Base-by-base conservation (phyloP, 2,888 invertebrate genomes). In the Xylota sylvarum region DNA sequence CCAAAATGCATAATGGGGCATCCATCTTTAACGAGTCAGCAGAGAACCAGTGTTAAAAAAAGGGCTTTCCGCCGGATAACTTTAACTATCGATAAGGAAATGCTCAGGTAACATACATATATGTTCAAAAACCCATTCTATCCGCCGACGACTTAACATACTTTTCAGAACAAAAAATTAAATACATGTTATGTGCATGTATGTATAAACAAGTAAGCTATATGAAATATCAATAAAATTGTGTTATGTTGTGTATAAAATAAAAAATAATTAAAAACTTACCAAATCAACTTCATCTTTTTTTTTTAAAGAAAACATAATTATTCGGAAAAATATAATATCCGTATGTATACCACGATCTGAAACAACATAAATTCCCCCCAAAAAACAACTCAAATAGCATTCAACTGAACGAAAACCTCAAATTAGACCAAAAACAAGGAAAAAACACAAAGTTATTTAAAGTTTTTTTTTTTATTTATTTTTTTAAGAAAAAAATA, bases 401-500 rank as follows among this genome's bases (percentile, higher is more conserved):
- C 70, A 58, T 64, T n/a, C 37, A 74, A 80, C 48, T 17, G 40
- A 80, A 73, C 48, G 10, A 23, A 50, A 37, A 37, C 23, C 32
- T 37, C 58, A 32, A 58, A 35, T 55, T 2, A 10, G 58, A 77
- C 55, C 4, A 12, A 32, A 65, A 60, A 14, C 10, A 46, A 81
- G 37, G 4, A 23, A 81, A 64, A 58, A 85, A 80, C 70, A 72
- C 85, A 72, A 83, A 74, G 17, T 14, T 56, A 72, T 60, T 74
- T 69, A 65, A 69, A n/a, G n/a, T n/a, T 64, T 74, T 74, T 80
- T 70, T 73, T 64, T 62, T 64, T 83, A 73, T 78, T 78, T 69
- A 83, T 73, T 79, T 78, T 86, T 79, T 88, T 88, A 81, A 79
- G 78, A 80, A 79, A 88, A 88, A 88, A 88, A 88, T 85, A 81